Base-by-base conservation (phyloP, 1,140 invertebrate genomes). In the Araneus ventricosus region DNA sequence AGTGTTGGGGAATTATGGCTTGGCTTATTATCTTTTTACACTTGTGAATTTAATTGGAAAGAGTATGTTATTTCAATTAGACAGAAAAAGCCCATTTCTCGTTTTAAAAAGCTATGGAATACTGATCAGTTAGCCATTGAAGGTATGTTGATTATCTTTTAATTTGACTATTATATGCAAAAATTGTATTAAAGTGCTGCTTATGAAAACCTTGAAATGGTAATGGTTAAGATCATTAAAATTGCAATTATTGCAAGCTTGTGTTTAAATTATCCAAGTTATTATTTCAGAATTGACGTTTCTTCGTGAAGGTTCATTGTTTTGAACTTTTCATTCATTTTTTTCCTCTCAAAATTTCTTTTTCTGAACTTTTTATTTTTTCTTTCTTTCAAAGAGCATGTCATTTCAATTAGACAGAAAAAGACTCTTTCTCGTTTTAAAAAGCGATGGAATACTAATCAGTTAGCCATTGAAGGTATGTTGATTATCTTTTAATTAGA, bases 81-180 rank as follows among this genome's bases (percentile, higher is more conserved):
- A 57, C 96, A 96, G 93, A 94, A 94, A 8, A 94, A 94, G 59
- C 95, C 95, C 5, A 94, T 97, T 20, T 95, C 95, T 4, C 95
- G 96, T 63, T 96, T 96, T 94, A 96, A 96, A 92, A 97, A 97
- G 94, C 94, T 96, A 24, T 97, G 97, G 97, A 96, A 96, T 93
- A 95, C 95, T 8, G 95, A 95, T 80, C 95, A 95, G 86, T 95
- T 97, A 82, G 96, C 96, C 1, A 96, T 97, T 94, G 97, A 97
- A 95, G 96, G 96, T 96, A 94, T 88, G 93, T 87, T 86, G 24
- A 86, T 8, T 20, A 37, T 34, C 27, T 93, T 10, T 52, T 52
- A 52, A n/a, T n/a, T n/a, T n/a, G 45, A 14, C 17, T 52, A 3
- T 52, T 14, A 0, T 52, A 52, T 8, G 10, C 1, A 52, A 14